A percentile compares a stretch with the other conserved stretches of the same genome.
These are phyloP conservation scores for Dascillus cervinus DNA, from an alignment of 2,888 invertebrate genomes.

Conservation along the genomic window DNA sequence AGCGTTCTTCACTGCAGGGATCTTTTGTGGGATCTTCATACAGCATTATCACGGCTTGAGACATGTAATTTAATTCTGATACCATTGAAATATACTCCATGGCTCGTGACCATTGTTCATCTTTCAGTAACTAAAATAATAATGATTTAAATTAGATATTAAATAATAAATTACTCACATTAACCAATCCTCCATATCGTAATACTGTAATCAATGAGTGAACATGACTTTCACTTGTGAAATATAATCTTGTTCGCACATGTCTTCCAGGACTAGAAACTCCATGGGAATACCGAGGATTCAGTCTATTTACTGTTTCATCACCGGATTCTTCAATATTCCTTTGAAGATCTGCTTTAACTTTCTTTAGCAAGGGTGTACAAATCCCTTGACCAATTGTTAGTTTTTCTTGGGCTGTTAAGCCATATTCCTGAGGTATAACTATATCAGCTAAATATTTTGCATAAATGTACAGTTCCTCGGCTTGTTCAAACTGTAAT, in stretches of 20 bases:
- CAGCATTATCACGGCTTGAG: constrained; percentile 96
- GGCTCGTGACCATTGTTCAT: constrained; percentile 97
- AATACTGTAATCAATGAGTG: constrained; percentile 95
- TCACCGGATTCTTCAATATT: constrained; percentile 87
- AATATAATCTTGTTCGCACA: constrained; percentile 96
- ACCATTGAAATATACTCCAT: constrained; percentile 98
- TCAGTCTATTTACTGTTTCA: constrained; percentile 91
- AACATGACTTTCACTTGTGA: constrained; percentile 98
- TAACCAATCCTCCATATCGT: constrained; percentile 82
- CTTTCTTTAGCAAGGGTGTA: constrained; percentile 91
- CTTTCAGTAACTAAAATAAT: constrained; percentile 57
- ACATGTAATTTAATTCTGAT: constrained; percentile 98
- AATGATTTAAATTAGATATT: constrained; percentile 10
- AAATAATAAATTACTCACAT: constrained; percentile 51
- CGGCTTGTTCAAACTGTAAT: constrained; percentile 84
- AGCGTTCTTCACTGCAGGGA: constrained; percentile 82
- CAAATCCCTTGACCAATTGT: constrained; percentile 97
- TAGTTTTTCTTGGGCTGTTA: constrained; percentile 90
- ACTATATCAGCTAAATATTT: constrained; percentile 98
- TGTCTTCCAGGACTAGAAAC: constrained; percentile 97
- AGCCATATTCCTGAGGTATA: constrained; percentile 98
- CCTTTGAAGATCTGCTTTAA: constrained; percentile 86
- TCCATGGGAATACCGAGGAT: constrained; percentile 96
- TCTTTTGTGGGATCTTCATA: constrained; percentile 98
- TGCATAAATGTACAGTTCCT: constrained; percentile 89